Percentiles rank a stretch among this genome's conserved stretches.
Evolutionary conservation across 2,888 invertebrate species (phyloP).

Genomic region (Ochropacha duplaris): DNA sequence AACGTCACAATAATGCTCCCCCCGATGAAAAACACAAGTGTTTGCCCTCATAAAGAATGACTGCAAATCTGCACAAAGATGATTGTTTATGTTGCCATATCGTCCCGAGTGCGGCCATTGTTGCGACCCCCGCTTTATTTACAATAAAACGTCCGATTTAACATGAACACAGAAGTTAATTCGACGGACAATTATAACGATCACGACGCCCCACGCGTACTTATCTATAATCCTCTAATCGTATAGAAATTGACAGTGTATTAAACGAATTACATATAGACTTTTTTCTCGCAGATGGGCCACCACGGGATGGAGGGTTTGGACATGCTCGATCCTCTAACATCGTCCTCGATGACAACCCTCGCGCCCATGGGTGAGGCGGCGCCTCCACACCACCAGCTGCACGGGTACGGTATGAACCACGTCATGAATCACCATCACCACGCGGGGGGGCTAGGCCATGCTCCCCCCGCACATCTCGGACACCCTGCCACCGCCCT

Average conservation of each 20-base stretch:
- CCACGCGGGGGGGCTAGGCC: slow-evolving; percentile 84
- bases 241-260: slow-evolving; percentile 61
- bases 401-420: slow-evolving; percentile 93
- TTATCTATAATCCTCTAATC: slow-evolving; percentile 56
- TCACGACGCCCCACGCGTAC: slow-evolving; percentile 29
- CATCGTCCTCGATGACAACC: slow-evolving; percentile 94
- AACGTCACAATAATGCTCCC: slow-evolving; percentile 67
- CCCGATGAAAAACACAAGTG: slow-evolving; percentile 70
- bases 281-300: slow-evolving; percentile 89
- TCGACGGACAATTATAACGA: slow-evolving; percentile 61
- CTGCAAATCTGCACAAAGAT: slow-evolving; percentile 79
- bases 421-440: slow-evolving; percentile 93
- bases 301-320: slow-evolving; percentile 96
- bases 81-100: slow-evolving; percentile 78
- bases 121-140: slow-evolving; percentile 56
- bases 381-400: slow-evolving; percentile 88
- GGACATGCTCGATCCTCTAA: slow-evolving; percentile 94
- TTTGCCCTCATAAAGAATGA: slow-evolving; percentile 80
- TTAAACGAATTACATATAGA: slow-evolving; percentile 75
- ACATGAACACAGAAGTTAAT: slow-evolving; percentile 75
- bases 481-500: slow-evolving; percentile 92
- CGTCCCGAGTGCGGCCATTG: slow-evolving; percentile 64
- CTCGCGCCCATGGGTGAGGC: slow-evolving; percentile 95
- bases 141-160: slow-evolving; percentile 75
- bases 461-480: slow-evolving; percentile 88